Percentiles rank a stretch among this genome's conserved stretches.
Conservation (phyloP, 1,140 invertebrate genomes). For the Halesus radiatus region DNA sequence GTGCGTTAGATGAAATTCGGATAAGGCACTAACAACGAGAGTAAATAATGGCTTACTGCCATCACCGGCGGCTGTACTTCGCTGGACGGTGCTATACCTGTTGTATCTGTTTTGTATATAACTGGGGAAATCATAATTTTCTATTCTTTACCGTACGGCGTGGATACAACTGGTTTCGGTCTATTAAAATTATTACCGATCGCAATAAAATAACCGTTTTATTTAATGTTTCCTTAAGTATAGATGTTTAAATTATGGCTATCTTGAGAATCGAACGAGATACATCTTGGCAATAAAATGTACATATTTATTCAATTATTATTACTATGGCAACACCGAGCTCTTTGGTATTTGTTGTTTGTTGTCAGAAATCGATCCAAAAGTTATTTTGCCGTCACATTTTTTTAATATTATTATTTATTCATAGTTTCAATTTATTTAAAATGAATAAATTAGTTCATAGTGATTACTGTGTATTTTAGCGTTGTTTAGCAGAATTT, state of each 20-base stretch:
- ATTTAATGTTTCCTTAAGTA: slow-evolving; percentile 10
- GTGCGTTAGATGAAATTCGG: slow-evolving; percentile 27
- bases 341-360: too few relatives aligned
- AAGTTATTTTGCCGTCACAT: too few relatives aligned
- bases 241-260: background rate
- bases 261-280: background rate
- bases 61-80: background rate
- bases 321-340: too few relatives aligned
- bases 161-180: background rate
- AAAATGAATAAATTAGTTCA: too few relatives aligned
- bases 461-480: too few relatives aligned
- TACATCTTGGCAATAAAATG: too few relatives aligned
- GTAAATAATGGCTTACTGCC: slow-evolving; percentile 12
- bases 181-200: slow-evolving; percentile 8
- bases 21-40: slow-evolving; percentile 22
- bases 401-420: too few relatives aligned
- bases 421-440: too few relatives aligned
- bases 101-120: background rate
- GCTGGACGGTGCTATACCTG: background rate
- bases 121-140: background rate
- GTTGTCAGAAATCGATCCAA: too few relatives aligned
- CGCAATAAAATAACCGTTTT: slow-evolving; percentile 10
- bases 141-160: background rate
- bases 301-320: too few relatives aligned
- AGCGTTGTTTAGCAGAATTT: too few relatives aligned